A percentile compares a stretch with the other conserved stretches of the same genome.
Evolutionary conservation across 1,140 invertebrate species (phyloP).

Genomic region (Heliconius eleuchia): DNA sequence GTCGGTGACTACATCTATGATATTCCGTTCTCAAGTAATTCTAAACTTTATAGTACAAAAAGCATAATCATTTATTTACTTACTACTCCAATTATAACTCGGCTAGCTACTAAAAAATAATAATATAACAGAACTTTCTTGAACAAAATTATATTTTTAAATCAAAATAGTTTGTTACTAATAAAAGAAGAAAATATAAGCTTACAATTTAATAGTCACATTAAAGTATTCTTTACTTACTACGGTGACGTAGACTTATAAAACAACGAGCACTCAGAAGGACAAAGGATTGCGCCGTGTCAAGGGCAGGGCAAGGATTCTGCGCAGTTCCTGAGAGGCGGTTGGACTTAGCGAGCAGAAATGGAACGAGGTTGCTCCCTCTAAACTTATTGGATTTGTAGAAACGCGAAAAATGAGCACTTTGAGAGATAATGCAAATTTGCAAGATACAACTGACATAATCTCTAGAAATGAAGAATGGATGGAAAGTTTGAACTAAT

Average conservation of each 20-base stretch:
- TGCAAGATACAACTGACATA: background rate
- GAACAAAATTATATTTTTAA: too few species aligned
- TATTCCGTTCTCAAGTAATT: background rate
- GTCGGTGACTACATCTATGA: conserved; percentile 24
- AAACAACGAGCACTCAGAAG: conserved; percentile 42
- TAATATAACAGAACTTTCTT: too few species aligned
- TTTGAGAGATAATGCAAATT: background rate
- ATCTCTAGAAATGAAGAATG: background rate
- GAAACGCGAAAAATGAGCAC: background rate
- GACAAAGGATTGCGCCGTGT: conserved; percentile 69
- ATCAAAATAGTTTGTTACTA: background rate
- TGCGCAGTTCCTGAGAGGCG: conserved; percentile 55
- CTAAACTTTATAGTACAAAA: background rate
- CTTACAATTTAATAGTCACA: background rate
- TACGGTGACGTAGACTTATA: conserved; percentile 19
- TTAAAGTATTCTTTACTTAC: background rate
- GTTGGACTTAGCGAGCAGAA: conserved; percentile 40
- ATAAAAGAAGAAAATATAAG: background rate
- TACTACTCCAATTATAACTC: too few species aligned
- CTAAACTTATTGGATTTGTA: conserved; percentile 16
- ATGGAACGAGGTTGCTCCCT: conserved; percentile 44
- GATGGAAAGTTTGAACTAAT: background rate
- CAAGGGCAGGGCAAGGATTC: conserved; percentile 76
- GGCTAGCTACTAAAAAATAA: too few species aligned
- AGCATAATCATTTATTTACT: background rate